Evolutionary conservation across 2,113 vertebrate genomes (phyloP).

Genomic region (Aspidoscelis tigris): DNA sequence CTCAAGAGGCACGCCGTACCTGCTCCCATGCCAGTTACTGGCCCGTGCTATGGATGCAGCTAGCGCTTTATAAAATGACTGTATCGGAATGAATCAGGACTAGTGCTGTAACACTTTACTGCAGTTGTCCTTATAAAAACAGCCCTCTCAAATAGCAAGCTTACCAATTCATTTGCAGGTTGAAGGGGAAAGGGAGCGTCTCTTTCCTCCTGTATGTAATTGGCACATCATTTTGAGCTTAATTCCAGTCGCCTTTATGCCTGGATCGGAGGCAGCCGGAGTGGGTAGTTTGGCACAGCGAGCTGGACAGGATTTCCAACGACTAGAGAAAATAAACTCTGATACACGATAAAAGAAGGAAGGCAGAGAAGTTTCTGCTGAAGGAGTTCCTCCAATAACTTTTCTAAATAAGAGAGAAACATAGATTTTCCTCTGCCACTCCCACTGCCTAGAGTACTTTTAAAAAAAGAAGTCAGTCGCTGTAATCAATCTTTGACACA

Average conservation of each 20-base stretch:
- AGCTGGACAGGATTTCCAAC: background rate
- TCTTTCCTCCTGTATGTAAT: background rate
- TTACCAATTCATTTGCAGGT: background rate
- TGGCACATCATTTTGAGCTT: accelerated
- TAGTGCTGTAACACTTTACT: background rate
- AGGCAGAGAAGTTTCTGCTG: too few species aligned
- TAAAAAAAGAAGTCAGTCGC: background rate
- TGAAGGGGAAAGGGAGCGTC: background rate
- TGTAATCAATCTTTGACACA: background rate
- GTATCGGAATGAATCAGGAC: slow-evolving; percentile 1
- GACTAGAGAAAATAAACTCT: background rate
- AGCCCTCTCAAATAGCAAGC: background rate
- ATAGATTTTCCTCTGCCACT: background rate
- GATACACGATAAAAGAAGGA: background rate
- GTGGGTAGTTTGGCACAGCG: background rate
- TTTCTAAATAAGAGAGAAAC: background rate
- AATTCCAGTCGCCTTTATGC: background rate
- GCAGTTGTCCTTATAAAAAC: slow-evolving; percentile 20
- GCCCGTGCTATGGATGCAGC: background rate
- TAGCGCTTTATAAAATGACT: slow-evolving; percentile 6
- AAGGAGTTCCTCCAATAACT: background rate
- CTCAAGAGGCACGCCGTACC: background rate
- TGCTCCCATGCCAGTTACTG: slow-evolving; percentile 25
- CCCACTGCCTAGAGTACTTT: background rate
- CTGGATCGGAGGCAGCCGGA: background rate